Conservation (phyloP, 2,888 invertebrate genomes). For the Plebejus anna region DNA sequence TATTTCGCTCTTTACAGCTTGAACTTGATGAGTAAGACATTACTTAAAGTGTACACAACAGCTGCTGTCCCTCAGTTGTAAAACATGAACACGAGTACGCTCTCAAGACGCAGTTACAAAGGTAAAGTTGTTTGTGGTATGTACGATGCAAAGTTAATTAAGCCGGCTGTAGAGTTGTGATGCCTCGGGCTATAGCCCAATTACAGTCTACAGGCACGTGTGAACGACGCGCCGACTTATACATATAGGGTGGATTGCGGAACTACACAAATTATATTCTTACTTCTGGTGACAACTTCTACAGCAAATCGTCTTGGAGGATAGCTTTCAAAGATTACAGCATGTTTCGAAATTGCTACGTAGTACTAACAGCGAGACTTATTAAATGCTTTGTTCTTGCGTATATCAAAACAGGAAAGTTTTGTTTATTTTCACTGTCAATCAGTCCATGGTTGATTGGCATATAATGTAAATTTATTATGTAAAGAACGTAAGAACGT, state of each 20-base stretch:
- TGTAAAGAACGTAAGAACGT: too few relatives aligned
- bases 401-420: too few relatives aligned
- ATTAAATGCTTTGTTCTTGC: too few relatives aligned
- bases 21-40: too few relatives aligned
- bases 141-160: constrained; percentile 9
- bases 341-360: too few relatives aligned
- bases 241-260: background rate
- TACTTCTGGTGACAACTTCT: background rate
- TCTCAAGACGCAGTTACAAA: background rate
- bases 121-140: background rate
- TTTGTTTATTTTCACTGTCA: too few relatives aligned
- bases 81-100: background rate
- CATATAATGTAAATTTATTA: too few relatives aligned
- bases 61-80: background rate
- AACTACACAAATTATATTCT: background rate
- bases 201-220: background rate
- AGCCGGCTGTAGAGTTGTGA: background rate
- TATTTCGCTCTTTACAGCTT: too few relatives aligned
- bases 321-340: too few relatives aligned
- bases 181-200: background rate
- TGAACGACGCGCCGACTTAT: background rate
- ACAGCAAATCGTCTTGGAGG: background rate
- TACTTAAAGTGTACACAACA: too few relatives aligned
- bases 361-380: too few relatives aligned
- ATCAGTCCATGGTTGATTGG: too few relatives aligned